Base-by-base conservation (phyloP, 2,113 vertebrate genomes). In the Triplophysa dalaica region DNA sequence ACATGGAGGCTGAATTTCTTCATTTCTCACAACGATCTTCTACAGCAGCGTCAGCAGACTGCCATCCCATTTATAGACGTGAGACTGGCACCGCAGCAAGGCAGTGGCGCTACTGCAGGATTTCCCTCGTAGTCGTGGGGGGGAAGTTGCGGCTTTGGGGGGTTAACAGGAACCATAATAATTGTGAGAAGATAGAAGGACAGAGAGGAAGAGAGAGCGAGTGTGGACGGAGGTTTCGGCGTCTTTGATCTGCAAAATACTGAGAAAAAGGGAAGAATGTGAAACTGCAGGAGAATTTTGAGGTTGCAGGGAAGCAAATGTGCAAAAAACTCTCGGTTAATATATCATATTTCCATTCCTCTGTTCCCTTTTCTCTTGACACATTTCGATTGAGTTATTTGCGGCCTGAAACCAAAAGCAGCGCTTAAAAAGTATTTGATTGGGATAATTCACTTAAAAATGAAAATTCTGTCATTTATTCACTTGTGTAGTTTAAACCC, bases 161-260 rank as follows among this genome's bases (percentile, higher is more conserved):
- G 60, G 21, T 21, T 11, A 60, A 79, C 66, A 82, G 83, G 80
- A 84, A 84, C 83, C 21, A 77, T 82, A 82, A 84, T 65, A 1
- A 58, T 21, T 21, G 54, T 84, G 77, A 77, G 83, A 84, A 73
- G 77, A 77, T 54, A 33, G 72, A 70, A 66, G 14, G 70, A 75
- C 64, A 45, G 76, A 62, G 80, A 67, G 68, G 78, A 80, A 65
- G 79, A 75, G 52, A 77, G 78, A 75, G 68, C 29, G 3, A 22
- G n/a, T 13, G 60, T 70, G 54, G 70, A 17, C 52, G 45, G 60
- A 73, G 72, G 33, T 78, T 62, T 79, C 16, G 21, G 24, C 19
- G 29, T 60, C 80, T 85, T 85, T 85, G 83, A 85, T 80, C 72
- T 85, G 26, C 33, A 24, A 6, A 11, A 63, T 19, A 9, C 62